These are phyloP conservation scores for Novumbra hubbsi DNA, from an alignment of 2,797 vertebrate genomes.

Conservation along the genomic window DNA sequence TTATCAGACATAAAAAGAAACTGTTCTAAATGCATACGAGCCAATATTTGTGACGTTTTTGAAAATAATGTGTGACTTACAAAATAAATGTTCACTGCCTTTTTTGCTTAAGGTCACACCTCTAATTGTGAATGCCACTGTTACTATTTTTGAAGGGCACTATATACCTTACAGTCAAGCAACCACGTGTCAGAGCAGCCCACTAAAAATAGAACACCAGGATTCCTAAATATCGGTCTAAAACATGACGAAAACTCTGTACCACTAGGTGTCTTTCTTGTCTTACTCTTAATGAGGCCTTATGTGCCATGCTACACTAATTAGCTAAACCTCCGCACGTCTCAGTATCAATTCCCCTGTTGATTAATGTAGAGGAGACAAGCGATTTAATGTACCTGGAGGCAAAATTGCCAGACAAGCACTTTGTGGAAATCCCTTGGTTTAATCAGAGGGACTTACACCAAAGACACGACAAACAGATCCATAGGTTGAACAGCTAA, in stretches of 20 bases:
- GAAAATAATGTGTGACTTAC: no score
- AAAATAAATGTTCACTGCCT: no score
- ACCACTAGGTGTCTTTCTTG: conserved; percentile 47
- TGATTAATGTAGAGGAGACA: conserved; percentile 69
- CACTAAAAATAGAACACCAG: neutral
- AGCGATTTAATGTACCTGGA: conserved; percentile 61
- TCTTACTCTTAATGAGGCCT: conserved; percentile 68
- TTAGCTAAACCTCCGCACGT: conserved; percentile 67
- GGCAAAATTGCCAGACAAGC: conserved; percentile 46
- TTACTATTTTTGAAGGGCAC: no score
- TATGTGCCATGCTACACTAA: conserved; percentile 66
- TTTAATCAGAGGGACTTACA: conserved; percentile 27
- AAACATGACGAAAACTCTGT: neutral
- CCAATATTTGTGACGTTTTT: no score
- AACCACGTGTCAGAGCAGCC: neutral
- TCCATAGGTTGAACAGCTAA: conserved; percentile 14
- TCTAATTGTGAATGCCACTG: no score
- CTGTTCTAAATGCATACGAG: no score
- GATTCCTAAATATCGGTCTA: neutral
- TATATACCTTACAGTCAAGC: no score
- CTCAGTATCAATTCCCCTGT: conserved; percentile 59
- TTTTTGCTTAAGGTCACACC: no score
- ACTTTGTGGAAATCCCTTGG: conserved; percentile 38
- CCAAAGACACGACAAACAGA: neutral
- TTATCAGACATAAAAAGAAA: no score